Evolutionary conservation across 2,888 invertebrate genomes (phyloP), one percentile per base, ranked within the genome.

Genomic region (Platypus cylindrus): DNA sequence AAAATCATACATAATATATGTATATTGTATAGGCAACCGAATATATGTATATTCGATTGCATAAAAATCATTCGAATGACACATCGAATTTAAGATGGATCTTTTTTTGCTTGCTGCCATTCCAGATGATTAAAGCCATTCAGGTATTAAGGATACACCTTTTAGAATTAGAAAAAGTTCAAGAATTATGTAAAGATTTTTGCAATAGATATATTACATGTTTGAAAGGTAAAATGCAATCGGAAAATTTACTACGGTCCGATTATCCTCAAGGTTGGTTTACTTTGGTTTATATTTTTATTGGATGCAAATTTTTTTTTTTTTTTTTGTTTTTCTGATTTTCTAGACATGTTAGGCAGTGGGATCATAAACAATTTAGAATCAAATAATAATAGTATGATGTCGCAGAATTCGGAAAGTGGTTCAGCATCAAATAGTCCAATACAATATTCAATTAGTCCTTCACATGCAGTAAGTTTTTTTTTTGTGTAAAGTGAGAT

Each of bases 111-210:
- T n/a, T n/a, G n/a, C n/a, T n/a, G n/a, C n/a, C n/a, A 20, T 45
- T 53, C 14, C 61, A 83, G 82, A 83, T 85, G 83, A 77, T 84
- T 45, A 81, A 82, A 65, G 80, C 82, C 33, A 80, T 87, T 53
- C 86, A 91, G 71, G 91, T 93, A 43, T 67, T 93, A 44, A 69
- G 91, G 53, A 93, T 93, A 59, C 91, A 93, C 61, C 70, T 93
- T 30, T 63, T 93, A 47, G 93, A 93, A 60, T 64, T 93, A 58
- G 89, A 91, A 63, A 93, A 93, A 62, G 91, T 93, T 11, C 89
- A 90, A 62, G 91, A 93, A 62, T 59, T 93, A 51, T 93, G 91
- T 64, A 83, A 89, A 51, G 91, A 93, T 66, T 93, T 93, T 67
- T 91, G 91, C 67, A 84, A 82, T 45, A 72, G 91, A 33, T 93